Base-by-base conservation (phyloP, 37 sponge, comb jelly and placozoan species). In the Axinella damicornis region DNA sequence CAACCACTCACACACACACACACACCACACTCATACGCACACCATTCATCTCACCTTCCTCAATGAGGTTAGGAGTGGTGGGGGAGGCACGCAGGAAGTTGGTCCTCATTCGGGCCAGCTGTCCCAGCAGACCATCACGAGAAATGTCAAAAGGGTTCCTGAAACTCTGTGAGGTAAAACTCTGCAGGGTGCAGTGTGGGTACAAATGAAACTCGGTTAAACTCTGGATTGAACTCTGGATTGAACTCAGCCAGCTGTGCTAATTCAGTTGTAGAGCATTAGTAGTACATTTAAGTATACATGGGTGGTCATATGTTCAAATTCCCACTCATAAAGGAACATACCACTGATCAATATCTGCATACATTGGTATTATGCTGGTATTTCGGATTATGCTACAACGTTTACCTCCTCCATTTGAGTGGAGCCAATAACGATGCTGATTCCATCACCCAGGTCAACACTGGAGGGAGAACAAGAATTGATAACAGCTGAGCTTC, bases 121-220 rank as follows among this genome's bases (percentile, higher is more conserved):
- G 94, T 12, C 74, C 80, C 25, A 96, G 83, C 1, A 96, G 68
- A 28, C 74, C 41, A 5, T 40, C 31, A 2, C 97, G 76, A 35
- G 85, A 55, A 19, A 96, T 88, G 41, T 91, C 95, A 60, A 86
- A 96, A 0, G 97, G 94, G 61, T 91, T 91, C 17, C 94, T 57
- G 73, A 82, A 92, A 34, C 82, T 84, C 82, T 92, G 89, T 19
- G 69, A 55, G 12, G 83, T 73, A 27, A 56, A 11, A 17, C 76
- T 72, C 82, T 81, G 46, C n/a, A n/a, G n/a, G n/a, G n/a, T n/a
- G 15, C 20, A 14, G 21, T 21, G 15, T 18, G 18, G 15, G 2
- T 17, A 17, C 6, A 36, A 37, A 71, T 65, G 67, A 65, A 14
- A 65, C 13, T 27, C 13, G 13, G 22, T 22, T 65, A 24, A 19